These are phyloP conservation scores for Phylloscopus trochiloides DNA, from an alignment of 2,113 vertebrate species.

Conservation along the genomic window DNA sequence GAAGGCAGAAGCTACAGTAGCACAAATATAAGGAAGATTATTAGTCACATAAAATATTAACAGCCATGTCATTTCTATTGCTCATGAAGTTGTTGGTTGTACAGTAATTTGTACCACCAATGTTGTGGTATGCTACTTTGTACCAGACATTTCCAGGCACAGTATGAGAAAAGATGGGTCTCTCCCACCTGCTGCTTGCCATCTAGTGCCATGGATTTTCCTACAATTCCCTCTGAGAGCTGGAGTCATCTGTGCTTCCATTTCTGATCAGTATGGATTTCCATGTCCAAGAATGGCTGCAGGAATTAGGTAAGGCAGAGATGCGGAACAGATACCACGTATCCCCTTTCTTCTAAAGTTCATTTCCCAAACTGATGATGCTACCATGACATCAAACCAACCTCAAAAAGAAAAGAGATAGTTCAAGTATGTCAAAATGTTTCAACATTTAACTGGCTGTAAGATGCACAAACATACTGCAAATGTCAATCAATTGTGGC, in stretches of 20 bases:
- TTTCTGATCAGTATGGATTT: neutral
- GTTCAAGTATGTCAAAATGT: neutral
- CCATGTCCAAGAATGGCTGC: neutral
- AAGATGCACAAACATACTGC: neutral
- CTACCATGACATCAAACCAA: neutral
- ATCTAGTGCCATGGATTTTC: neutral
- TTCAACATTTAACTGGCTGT: neutral
- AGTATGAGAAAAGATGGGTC: neutral
- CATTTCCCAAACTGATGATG: neutral
- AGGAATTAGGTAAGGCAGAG: neutral
- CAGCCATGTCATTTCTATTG: neutral
- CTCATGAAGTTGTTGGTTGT: neutral
- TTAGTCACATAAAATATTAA: neutral
- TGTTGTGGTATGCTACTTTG: neutral
- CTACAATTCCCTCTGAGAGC: neutral
- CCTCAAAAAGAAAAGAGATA: neutral
- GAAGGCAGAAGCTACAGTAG: neutral
- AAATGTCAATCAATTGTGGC: neutral
- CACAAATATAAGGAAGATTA: neutral
- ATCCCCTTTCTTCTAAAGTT: neutral
- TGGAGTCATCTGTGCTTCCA: neutral
- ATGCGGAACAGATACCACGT: fast-evolving
- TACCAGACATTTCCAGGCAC: neutral
- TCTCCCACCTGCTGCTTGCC: neutral
- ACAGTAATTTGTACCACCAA: neutral